These are phyloP conservation scores for Drosophila bocki DNA, from an alignment of 1,140 invertebrate species.

Conservation along the genomic window DNA sequence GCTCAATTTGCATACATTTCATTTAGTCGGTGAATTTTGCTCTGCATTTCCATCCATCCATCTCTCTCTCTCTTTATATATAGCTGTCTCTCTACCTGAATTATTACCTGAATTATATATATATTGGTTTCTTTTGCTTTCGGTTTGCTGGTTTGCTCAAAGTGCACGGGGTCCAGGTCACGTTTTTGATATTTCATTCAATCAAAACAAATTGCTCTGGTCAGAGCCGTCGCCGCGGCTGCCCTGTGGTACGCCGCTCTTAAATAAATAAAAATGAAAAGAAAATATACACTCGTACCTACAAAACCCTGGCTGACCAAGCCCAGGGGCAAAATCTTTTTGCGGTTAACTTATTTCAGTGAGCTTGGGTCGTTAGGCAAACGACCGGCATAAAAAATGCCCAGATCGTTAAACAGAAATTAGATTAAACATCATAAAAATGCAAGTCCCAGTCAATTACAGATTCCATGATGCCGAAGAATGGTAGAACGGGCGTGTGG, in stretches of 20 bases:
- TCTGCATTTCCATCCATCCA: slow-evolving; percentile 1
- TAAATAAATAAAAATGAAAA: slow-evolving; percentile 78
- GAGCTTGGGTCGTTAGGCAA: slow-evolving; percentile 72
- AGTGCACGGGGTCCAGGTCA: slow-evolving; percentile 68
- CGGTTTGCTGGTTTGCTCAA: slow-evolving; percentile 19
- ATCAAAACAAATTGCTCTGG: slow-evolving; percentile 80
- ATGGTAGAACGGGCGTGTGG: neutral
- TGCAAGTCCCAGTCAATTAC: slow-evolving; percentile 69
- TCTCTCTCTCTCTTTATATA: neutral
- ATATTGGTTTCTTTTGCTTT: slow-evolving; percentile 39
- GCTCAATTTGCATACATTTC: slow-evolving; percentile 80
- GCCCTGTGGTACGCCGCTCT: slow-evolving; percentile 29
- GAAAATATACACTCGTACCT: slow-evolving; percentile 8
- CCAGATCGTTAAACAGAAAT: slow-evolving; percentile 60
- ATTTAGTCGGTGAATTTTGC: slow-evolving; percentile 31
- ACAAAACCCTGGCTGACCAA: slow-evolving; percentile 8
- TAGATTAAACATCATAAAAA: slow-evolving; percentile 82
- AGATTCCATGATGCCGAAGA: slow-evolving; percentile 24
- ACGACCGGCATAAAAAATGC: slow-evolving; percentile 60
- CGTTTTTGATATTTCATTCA: slow-evolving; percentile 84
- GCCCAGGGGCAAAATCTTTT: slow-evolving; percentile 53
- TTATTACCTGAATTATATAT: slow-evolving; percentile 41
- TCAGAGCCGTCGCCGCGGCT: neutral
- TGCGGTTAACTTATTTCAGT: slow-evolving; percentile 45
- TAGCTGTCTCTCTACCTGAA: slow-evolving; percentile 16